phyloP scores from a whole-genome alignment of 1,140 invertebrate genomes.

The Ladona fulva region DNA sequence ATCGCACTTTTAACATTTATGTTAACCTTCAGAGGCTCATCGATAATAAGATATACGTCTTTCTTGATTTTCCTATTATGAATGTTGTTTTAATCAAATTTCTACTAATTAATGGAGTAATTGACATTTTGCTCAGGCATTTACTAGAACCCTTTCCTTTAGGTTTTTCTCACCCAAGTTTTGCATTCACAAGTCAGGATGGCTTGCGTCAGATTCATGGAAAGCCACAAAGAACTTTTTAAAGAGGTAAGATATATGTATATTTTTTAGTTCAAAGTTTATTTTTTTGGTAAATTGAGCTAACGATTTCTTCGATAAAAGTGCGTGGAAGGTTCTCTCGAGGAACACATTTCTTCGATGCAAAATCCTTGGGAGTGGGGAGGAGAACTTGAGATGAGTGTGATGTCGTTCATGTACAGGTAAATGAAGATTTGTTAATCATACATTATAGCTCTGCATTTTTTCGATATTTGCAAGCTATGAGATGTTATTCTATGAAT shows the following conservation, averaged over 20 bases:
- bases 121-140: not conserved
- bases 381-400: slow-evolving; percentile 56
- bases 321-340: slow-evolving; percentile 47
- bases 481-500: too few relatives aligned
- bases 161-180: slow-evolving; percentile 63
- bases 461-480: too few relatives aligned
- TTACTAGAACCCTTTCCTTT: slow-evolving; percentile 25
- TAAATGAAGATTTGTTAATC: slow-evolving; percentile 34
- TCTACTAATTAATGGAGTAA: not conserved
- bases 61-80: slow-evolving; percentile 13
- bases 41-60: not conserved
- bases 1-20: not conserved
- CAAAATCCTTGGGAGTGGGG: slow-evolving; percentile 57
- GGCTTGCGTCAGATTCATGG: slow-evolving; percentile 62
- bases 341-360: slow-evolving; percentile 58
- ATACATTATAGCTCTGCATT: too few relatives aligned
- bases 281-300: slow-evolving; percentile 12
- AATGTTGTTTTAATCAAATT: not conserved
- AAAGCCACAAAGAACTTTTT: slow-evolving; percentile 45
- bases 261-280: slow-evolving; percentile 16
- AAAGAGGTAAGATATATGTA: slow-evolving; percentile 33
- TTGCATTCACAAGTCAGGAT: slow-evolving; percentile 61
- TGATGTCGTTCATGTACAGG: slow-evolving; percentile 57
- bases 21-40: not conserved
- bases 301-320: slow-evolving; percentile 31